A percentile compares a stretch with the other conserved stretches of the same genome.
Conservation (phyloP, 2,888 invertebrate species). For the Ischnura elegans region DNA sequence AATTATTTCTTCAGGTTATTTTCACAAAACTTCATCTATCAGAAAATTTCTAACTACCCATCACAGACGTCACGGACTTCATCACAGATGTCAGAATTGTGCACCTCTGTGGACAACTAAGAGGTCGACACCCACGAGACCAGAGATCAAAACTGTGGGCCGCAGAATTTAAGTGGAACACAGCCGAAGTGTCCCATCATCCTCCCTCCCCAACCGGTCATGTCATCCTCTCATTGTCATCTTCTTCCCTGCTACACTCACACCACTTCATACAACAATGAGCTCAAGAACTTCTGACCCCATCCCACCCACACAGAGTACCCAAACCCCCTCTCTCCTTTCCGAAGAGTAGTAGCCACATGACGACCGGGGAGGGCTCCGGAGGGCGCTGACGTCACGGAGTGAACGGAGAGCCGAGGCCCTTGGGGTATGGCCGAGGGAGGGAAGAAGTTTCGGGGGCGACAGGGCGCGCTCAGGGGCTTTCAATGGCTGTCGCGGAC, state of each 20-base stretch:
- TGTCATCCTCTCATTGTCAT: background rate
- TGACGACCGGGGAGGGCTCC: background rate
- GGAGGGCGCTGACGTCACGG: background rate
- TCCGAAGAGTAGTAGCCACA: constrained; percentile 8
- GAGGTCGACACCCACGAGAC: background rate
- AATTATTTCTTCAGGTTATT: too few species aligned
- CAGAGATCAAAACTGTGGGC: background rate
- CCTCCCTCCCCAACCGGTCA: background rate
- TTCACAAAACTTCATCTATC: background rate
- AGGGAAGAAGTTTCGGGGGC: background rate
- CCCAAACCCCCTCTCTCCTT: background rate
- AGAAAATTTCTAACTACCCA: background rate
- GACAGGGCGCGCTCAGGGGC: background rate
- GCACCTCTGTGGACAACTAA: background rate
- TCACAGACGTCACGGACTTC: background rate
- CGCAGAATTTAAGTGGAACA: background rate
- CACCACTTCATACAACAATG: background rate
- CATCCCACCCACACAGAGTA: background rate
- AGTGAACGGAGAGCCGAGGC: background rate
- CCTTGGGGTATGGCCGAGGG: background rate
- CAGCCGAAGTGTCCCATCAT: background rate
- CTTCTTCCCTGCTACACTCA: background rate
- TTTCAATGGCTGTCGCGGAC: background rate
- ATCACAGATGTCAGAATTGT: background rate
- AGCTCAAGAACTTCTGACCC: too few species aligned